Evolutionary conservation across 2,888 invertebrate genomes (phyloP).

Genomic region (Ochlodes sylvanus): DNA sequence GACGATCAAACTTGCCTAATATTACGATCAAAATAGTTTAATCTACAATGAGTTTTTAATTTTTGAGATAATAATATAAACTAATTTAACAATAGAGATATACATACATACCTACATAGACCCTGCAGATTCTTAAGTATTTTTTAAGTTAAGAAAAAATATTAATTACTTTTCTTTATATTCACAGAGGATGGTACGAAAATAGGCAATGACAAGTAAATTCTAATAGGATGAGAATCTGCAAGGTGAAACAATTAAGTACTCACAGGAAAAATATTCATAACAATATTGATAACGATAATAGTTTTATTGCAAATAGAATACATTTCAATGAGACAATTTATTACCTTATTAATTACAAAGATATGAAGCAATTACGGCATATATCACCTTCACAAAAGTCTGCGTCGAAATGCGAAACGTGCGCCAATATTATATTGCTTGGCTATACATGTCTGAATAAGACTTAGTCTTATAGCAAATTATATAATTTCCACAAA

Average conservation of each 20-base stretch:
- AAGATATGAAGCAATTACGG: constrained; percentile 16
- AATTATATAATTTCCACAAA: not conserved
- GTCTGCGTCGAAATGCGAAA: not conserved
- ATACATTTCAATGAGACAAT: not conserved
- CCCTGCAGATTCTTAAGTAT: constrained; percentile 11
- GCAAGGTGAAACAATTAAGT: constrained; percentile 5
- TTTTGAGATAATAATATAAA: constrained; percentile 21
- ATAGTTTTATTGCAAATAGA: constrained; percentile 1
- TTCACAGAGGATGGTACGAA: not conserved
- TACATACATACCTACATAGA: constrained; percentile 1
- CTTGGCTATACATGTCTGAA: constrained; percentile 1
- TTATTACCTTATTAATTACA: constrained; percentile 16
- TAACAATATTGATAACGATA: not conserved
- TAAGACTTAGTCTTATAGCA: not conserved
- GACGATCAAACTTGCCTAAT: constrained; percentile 31
- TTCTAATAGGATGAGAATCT: not conserved
- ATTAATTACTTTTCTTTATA: not conserved
- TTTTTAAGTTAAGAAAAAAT: not conserved
- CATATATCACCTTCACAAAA: constrained; percentile 8
- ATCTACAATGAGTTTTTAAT: constrained; percentile 23
- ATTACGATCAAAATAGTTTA: constrained; percentile 26
- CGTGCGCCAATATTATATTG: not conserved
- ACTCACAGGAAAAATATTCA: not conserved
- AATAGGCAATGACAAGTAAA: not conserved
- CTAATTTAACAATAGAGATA: constrained; percentile 7